These are phyloP conservation scores for Aurelia sp. DNA, from an alignment of 30 jellyfish, hydroid and myxozoan species.

Conservation along the genomic window DNA sequence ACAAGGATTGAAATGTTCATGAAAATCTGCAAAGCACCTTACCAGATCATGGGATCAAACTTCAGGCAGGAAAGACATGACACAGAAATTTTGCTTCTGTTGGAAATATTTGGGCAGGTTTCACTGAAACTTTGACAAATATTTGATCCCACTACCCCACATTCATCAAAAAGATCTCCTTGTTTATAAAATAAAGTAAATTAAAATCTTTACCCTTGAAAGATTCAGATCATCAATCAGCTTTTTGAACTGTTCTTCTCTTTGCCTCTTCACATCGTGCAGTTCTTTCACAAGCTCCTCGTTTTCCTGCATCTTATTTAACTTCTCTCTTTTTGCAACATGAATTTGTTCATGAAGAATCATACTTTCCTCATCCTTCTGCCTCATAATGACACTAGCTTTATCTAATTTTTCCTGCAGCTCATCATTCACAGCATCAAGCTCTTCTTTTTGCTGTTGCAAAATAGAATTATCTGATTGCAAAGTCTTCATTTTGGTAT, in stretches of 20 bases:
- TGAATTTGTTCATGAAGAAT: conserved; percentile 18
- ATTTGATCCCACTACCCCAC: background rate
- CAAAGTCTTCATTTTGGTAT: background rate
- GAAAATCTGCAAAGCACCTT: too few relatives aligned
- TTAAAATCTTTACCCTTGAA: too few relatives aligned
- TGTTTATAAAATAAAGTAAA: too few relatives aligned
- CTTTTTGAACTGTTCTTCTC: background rate
- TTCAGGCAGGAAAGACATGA: too few relatives aligned
- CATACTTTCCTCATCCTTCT: conserved; percentile 21
- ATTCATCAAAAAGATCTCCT: background rate
- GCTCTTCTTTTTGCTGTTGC: background rate
- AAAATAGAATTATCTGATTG: background rate
- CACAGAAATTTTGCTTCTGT: too few relatives aligned
- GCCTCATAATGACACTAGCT: conserved; percentile 12
- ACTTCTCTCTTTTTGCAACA: conserved; percentile 27
- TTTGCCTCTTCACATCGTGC: conserved; percentile 13
- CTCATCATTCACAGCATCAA: background rate
- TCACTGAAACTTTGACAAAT: too few relatives aligned
- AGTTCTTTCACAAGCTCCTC: conserved; percentile 21
- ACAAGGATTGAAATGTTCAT: too few relatives aligned
- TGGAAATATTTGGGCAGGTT: too few relatives aligned
- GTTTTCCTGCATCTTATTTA: background rate
- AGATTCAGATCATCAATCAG: too few relatives aligned
- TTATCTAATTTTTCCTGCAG: background rate
- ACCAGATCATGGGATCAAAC: too few relatives aligned